These are phyloP conservation scores for Drosophila rellima DNA, from an alignment of 2,888 invertebrate species.

Conservation along the genomic window DNA sequence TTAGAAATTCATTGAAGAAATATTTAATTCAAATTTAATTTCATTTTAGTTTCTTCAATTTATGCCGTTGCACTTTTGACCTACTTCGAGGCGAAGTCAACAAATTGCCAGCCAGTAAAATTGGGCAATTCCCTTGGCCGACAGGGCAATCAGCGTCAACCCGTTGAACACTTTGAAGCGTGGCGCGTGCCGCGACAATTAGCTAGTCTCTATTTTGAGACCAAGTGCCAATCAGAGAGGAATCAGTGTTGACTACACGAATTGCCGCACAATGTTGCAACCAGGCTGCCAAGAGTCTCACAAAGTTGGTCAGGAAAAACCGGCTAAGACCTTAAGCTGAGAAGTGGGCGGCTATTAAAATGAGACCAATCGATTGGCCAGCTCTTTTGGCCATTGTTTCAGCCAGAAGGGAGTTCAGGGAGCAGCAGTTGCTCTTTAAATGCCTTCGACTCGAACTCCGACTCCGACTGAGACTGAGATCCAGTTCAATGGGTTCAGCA, in stretches of 20 bases:
- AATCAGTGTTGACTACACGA: conserved; percentile 57
- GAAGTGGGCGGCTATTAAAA: conserved; percentile 59
- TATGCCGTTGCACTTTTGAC: conserved; percentile 63
- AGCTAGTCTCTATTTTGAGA: conserved; percentile 43
- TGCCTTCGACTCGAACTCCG: conserved; percentile 16
- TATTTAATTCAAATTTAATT: background rate
- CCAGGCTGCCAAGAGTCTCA: background rate
- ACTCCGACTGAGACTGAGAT: conserved; percentile 10
- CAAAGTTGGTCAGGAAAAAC: conserved; percentile 7
- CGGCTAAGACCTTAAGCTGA: conserved; percentile 23
- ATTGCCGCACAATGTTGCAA: conserved; percentile 61
- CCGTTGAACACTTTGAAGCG: conserved; percentile 37
- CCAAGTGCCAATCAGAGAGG: conserved; percentile 69
- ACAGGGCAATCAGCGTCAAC: conserved; percentile 45
- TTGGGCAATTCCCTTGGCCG: conserved; percentile 51
- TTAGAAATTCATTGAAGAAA: too few relatives aligned
- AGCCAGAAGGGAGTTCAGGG: conserved; percentile 26
- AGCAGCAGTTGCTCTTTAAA: conserved; percentile 45
- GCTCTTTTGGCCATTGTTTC: conserved; percentile 57
- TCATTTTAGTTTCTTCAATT: conserved; percentile 10
- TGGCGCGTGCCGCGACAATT: conserved; percentile 71
- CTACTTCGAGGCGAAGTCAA: conserved; percentile 41
- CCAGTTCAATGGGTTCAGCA: background rate
- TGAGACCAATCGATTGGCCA: conserved; percentile 69
- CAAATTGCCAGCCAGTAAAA: conserved; percentile 32